phyloP scores from a whole-genome alignment of 2,113 vertebrate species.

The Xenopus laevis region DNA sequence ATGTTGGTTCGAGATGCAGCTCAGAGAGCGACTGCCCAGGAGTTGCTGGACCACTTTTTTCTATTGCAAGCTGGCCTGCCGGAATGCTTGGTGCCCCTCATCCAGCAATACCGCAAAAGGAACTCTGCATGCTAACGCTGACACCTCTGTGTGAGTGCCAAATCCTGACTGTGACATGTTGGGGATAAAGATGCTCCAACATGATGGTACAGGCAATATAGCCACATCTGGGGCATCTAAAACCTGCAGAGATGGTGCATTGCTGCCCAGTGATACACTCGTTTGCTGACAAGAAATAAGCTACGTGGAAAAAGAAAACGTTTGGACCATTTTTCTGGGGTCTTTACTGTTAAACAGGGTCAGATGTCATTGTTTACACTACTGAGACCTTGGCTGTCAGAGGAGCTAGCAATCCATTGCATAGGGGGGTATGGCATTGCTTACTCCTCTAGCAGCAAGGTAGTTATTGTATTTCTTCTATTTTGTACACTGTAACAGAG shows the following conservation, averaged over 20 bases:
- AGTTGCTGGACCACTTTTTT: slow-evolving; percentile 93
- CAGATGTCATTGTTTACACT: slow-evolving; percentile 41
- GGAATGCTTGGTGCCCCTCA: slow-evolving; percentile 92
- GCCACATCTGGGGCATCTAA: neutral
- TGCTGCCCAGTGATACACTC: neutral
- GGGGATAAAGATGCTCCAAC: neutral
- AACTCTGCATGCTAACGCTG: slow-evolving; percentile 68
- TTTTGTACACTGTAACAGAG: slow-evolving; percentile 31
- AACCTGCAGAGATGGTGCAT: neutral
- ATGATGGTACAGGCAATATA: neutral
- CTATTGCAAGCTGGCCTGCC: slow-evolving; percentile 91
- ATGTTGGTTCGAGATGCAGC: slow-evolving; percentile 88
- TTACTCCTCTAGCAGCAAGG: neutral
- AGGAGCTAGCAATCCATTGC: neutral
- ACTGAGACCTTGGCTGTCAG: slow-evolving; percentile 15
- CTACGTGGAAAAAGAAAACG: neutral
- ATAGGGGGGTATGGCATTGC: neutral
- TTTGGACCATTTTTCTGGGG: neutral
- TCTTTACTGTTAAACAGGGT: slow-evolving; percentile 4
- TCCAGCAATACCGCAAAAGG: slow-evolving; percentile 90
- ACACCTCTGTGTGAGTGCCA: too few species aligned
- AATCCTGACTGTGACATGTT: too few species aligned
- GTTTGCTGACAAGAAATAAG: slow-evolving; percentile 4
- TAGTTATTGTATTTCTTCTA: slow-evolving; percentile 12
- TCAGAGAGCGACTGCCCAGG: slow-evolving; percentile 86